Conservation (phyloP, 2,113 vertebrate species). For the Thymallus thymallus region DNA sequence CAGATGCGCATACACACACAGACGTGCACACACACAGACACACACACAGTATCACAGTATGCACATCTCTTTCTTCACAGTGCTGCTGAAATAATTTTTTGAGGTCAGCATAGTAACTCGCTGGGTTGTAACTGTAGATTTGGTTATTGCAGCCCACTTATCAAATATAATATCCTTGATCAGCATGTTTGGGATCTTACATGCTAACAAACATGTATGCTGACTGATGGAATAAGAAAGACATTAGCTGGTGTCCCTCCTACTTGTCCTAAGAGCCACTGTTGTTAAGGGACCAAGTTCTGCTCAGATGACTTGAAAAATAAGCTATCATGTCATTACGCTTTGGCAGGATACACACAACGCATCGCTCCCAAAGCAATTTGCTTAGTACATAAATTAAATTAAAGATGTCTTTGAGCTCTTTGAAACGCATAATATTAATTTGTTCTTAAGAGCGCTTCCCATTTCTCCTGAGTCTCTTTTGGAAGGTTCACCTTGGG, state of each 20-base stretch:
- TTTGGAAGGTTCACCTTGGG: neutral
- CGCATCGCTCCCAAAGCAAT: neutral
- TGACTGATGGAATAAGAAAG: neutral
- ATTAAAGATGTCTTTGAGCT: neutral
- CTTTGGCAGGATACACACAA: neutral
- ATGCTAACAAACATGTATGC: too few species aligned
- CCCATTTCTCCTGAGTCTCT: neutral
- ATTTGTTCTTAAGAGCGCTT: neutral
- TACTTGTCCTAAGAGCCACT: neutral
- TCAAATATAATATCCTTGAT: too few species aligned
- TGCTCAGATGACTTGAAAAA: neutral
- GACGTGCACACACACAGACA: too few species aligned
- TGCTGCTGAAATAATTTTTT: too few species aligned
- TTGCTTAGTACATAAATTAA: neutral
- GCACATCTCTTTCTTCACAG: neutral
- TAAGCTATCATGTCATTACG: slow-evolving; percentile 2
- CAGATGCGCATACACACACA: too few species aligned
- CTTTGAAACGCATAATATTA: neutral
- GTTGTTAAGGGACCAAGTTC: neutral
- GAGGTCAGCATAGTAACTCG: too few species aligned
- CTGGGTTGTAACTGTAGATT: too few species aligned
- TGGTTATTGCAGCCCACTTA: too few species aligned
- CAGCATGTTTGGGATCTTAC: too few species aligned
- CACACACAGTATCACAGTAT: neutral
- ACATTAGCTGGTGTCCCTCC: neutral